Evolutionary conservation across 2,888 invertebrate species (phyloP), one percentile per base, ranked within the genome.

Genomic region (Parnassius orleans): DNA sequence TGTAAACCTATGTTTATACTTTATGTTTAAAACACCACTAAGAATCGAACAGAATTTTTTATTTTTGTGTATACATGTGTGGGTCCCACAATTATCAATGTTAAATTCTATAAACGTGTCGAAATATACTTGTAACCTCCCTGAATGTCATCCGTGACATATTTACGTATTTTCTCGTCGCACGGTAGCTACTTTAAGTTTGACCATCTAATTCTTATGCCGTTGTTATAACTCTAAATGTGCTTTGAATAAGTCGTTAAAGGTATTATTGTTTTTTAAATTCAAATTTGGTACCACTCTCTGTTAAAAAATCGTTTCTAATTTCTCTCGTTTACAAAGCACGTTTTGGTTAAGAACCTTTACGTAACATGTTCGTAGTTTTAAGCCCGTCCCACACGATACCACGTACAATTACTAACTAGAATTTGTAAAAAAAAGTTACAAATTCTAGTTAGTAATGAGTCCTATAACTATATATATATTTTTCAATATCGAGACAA

Each of bases 141-240:
- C 78, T 78, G 74, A 78, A 79, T 75, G 74, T 66, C 68, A 73
- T 75, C 82, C 88, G 88, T 88, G 89, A 86, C 78, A 72, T 71
- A 80, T 80, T 84, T 86, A 74, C 72, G 66, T 69, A 81, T 77
- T 66, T 67, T 53, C 64, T 65, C 73, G 70, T 71, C 73, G 72
- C 76, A 87, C 90, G 77, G 90, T 88, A 90, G 90, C 89, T 72
- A 71, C 76, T 71, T 71, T 69, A 70, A 70, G 61, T 69, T 68
- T 84, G 81, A 83, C 82, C 72, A 72, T 69, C 74, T 77, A 78
- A 86, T 88, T 87, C 81, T 81, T 83, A 89, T 89, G 81, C 86
- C 69, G 75, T 71, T 72, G 71, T 66, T 74, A 77, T 72, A 73
- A 66, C 76, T 66, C 72, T 75, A 75, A 79, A 78, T 86, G 81